Evolutionary conservation across 2,113 vertebrate species (phyloP), one percentile per base, ranked within the genome.

Genomic region (Elephas maximus): DNA sequence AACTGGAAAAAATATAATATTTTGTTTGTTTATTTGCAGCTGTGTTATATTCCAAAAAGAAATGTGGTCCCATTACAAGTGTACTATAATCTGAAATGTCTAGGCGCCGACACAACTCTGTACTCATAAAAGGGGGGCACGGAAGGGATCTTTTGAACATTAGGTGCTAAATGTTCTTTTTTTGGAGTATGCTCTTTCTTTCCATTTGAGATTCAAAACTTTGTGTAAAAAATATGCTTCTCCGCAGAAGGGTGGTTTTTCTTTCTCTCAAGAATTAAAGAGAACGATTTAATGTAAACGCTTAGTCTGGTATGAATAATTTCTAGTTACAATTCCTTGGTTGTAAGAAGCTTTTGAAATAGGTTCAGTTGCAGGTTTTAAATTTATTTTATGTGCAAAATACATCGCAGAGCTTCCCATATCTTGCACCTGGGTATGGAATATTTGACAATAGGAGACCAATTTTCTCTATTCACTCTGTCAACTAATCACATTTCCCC

Each of bases 331-430:
- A 41, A 37, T 37, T 21, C 81, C 57, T 94, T 65, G 74, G 41
- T 82, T 93, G 1, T 74, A 74, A 77, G 77, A 86, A 87, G 26
- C 67, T 57, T 88, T 17, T 89, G 6, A 96, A 95, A 96, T 80
- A 87, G 21, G 17, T 89, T 88, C 48, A 1, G 33, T 51, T 93
- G 88, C 94, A 97, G 96, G 6, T 92, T 95, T 92, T 51, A 60
- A 83, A 2, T 97, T 96, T 93, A 92, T n/a, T 93, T 37, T 93
- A 33, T 96, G 88, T 97, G 11, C 67, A 86, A 97, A 98, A 97
- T 33, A 48, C 33, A 30, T 96, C 81, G 86, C 30, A 51, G 88
- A 90, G 33, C 67, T 82, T 97, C 77, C 80, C 63, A 89, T 83
- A 67, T 74, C 60, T 77, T 90, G 45, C 15, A 63, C 17, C 57